These are phyloP conservation scores for Acanthoscelides obtectus DNA, from an alignment of 2,888 invertebrate species.

Conservation along the genomic window DNA sequence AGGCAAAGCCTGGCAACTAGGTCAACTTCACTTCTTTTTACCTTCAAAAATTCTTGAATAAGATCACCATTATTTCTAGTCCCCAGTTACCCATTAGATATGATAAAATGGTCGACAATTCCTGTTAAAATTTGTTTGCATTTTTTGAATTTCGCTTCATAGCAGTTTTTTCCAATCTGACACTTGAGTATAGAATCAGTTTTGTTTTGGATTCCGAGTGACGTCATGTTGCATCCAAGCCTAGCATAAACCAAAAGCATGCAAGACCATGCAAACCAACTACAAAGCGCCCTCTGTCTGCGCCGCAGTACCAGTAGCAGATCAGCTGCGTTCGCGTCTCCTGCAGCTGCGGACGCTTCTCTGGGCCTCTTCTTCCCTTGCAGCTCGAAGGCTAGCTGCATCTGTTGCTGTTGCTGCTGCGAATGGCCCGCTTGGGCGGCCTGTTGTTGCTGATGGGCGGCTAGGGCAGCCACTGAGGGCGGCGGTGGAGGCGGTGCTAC, in stretches of 20 bases:
- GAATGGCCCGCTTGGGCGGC: constrained; percentile 42
- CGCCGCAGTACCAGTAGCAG: constrained; percentile 86
- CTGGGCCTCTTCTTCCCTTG: constrained; percentile 91
- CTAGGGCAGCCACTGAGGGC: constrained; percentile 98
- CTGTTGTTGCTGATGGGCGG: constrained; percentile 90
- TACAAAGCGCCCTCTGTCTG: constrained; percentile 10
- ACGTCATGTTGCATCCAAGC: no score
- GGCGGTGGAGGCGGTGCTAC: constrained; percentile 98
- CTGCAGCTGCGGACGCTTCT: constrained; percentile 59
- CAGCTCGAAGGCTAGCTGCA: constrained; percentile 70
- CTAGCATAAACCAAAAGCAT: not conserved
- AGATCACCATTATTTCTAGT: no score
- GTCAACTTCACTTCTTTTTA: no score
- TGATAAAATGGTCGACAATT: no score
- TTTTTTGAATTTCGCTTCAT: no score
- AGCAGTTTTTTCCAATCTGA: no score
- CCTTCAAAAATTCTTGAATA: no score
- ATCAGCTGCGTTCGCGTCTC: constrained; percentile 59
- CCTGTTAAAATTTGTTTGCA: no score
- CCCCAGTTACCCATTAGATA: no score
- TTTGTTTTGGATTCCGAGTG: no score
- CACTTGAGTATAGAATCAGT: no score
- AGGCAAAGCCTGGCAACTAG: no score
- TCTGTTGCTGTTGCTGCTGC: constrained; percentile 44
- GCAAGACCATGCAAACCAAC: not conserved